Evolutionary conservation across 1,140 invertebrate species (phyloP), one percentile per base, ranked within the genome.

Genomic region (Arion vulgaris): DNA sequence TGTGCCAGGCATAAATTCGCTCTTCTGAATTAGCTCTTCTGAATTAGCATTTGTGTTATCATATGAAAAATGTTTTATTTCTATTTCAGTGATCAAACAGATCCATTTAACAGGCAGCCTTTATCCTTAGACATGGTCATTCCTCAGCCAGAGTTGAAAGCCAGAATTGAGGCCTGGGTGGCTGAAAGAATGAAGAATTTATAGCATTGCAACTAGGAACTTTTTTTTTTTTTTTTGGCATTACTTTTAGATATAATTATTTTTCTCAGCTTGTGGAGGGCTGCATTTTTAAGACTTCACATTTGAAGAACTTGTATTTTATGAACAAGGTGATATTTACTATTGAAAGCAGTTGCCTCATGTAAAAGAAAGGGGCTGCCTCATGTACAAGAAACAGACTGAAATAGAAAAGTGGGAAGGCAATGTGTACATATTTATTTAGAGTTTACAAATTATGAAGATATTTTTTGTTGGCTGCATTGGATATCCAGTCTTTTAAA

Each of bases 91-190:
- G 98, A 99, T 92, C 97, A 99, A 91, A 96, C 96, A 0, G 98
- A 99, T 94, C 98, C 98, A 0, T 99, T 99, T 89, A 99, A 98
- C 93, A 94, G 98, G 71, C 95, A 96, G 66, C 97, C 97, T 0
- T 93, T 99, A 5, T 97, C 96, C 1, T 96, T 99, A 96, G 97
- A 98, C 87, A 96, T 97, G 94, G 94, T 99, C 0, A 95, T 95
- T 88, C 95, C 97, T 0, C 95, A 97, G 90, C 93, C 92, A 23
- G 96, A 97, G 85, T 93, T 99, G 26, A 95, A 95, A 88, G 91
- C 93, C 28, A 94, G 95, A 91, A 98, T 99, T 88, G 93, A 95
- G 81, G 92, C 94, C 41, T 99, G 97, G 97, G 94, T 97, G 34
- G 91, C 36, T 13, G 85, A 87, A 26, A 83, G 39, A 49, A 51